These are phyloP conservation scores for Drosophila rubida DNA, from an alignment of 2,888 invertebrate genomes.

Conservation along the genomic window DNA sequence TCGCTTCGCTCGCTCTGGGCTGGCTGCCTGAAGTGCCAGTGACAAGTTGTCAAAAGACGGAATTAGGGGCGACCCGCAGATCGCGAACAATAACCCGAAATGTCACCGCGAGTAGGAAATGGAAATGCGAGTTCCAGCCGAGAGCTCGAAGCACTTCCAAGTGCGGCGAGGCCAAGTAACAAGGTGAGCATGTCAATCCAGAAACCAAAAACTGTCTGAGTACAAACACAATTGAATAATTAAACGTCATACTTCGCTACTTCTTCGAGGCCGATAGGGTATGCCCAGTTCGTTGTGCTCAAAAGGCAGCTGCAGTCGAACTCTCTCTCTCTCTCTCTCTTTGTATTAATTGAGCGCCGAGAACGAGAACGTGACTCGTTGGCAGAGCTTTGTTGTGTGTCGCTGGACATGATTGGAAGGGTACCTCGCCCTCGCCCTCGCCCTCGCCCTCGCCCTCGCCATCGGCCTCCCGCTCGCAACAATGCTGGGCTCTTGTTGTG, in stretches of 20 bases:
- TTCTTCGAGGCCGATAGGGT: constrained; percentile 9
- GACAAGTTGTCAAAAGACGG: constrained; percentile 62
- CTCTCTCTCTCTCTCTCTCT: too few relatives aligned
- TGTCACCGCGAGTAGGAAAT: constrained; percentile 56
- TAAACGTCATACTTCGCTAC: background rate
- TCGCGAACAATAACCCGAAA: constrained; percentile 68
- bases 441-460: constrained; percentile 8
- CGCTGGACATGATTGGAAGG: constrained; percentile 48
- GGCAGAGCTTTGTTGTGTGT: constrained; percentile 59
- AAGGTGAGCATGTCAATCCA: constrained; percentile 63
- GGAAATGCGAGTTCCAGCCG: constrained; percentile 41
- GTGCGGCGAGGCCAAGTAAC: constrained; percentile 26
- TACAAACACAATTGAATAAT: constrained; percentile 8
- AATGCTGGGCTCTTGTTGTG: background rate
- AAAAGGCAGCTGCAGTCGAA: background rate
- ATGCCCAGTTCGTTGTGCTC: constrained; percentile 13
- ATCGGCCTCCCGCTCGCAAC: background rate
- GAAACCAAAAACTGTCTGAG: constrained; percentile 32
- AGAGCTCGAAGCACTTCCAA: constrained; percentile 12
- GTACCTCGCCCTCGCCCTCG: background rate
- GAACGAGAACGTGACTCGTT: constrained; percentile 53
- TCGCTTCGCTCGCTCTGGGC: constrained; percentile 20
- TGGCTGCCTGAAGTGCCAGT: constrained; percentile 54
- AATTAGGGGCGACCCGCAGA: constrained; percentile 50
- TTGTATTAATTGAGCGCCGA: constrained; percentile 62